Evolutionary conservation across 2,797 vertebrate genomes (phyloP).

Genomic region (Cryptoblepharus egeriae): DNA sequence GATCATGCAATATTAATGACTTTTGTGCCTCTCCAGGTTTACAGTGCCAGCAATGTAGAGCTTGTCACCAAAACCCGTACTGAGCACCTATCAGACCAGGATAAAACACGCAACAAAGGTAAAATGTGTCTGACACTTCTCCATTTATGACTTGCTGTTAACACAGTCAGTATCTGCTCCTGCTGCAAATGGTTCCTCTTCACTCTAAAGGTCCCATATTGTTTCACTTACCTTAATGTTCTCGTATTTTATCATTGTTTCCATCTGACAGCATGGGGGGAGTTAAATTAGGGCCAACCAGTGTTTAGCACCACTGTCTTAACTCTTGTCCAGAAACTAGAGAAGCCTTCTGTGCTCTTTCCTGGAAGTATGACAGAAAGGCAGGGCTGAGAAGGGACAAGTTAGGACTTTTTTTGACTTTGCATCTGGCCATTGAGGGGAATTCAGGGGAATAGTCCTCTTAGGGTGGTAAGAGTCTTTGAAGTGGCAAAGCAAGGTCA

Average conservation of each 20-base stretch:
- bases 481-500: neutral
- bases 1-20: neutral
- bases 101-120: conserved; percentile 96
- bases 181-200: neutral
- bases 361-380: too few species aligned
- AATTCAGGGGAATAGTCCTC: too few species aligned
- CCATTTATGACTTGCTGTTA: neutral
- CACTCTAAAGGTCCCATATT: neutral
- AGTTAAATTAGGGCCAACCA: neutral
- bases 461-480: too few species aligned
- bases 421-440: neutral
- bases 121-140: neutral
- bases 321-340: neutral
- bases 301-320: neutral
- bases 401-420: neutral
- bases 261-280: neutral
- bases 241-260: neutral
- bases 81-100: conserved; percentile 95
- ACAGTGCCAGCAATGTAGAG: conserved; percentile 95
- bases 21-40: conserved; percentile 81
- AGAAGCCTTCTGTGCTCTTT: neutral
- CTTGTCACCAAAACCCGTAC: conserved; percentile 94
- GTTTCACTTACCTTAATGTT: neutral
- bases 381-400: neutral
- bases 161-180: neutral